Percentiles rank a stretch among this genome's conserved stretches.
Evolutionary conservation across 2,888 invertebrate genomes (phyloP).

Genomic region (Xanthorhoe spadicearia): DNA sequence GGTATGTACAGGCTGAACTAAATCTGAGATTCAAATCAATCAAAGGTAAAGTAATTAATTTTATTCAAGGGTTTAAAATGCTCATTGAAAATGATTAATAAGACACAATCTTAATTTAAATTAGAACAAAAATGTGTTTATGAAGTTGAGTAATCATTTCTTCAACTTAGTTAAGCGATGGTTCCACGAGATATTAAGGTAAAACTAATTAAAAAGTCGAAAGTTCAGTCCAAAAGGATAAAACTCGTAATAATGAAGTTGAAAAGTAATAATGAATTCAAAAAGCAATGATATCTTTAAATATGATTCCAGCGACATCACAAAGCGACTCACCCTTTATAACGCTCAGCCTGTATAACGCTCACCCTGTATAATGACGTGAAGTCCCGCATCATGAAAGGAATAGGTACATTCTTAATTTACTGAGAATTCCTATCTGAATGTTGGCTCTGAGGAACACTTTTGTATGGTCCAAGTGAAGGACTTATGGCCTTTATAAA

Average conservation of each 20-base stretch:
- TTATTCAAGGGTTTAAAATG: too few species aligned
- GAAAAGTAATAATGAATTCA: not conserved
- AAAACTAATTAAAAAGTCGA: not conserved
- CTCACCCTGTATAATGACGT: slow-evolving; percentile 21
- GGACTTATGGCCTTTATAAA: not conserved
- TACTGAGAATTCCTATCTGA: slow-evolving; percentile 40
- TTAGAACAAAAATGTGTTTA: too few species aligned
- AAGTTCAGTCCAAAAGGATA: not conserved
- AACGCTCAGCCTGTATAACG: slow-evolving; percentile 6
- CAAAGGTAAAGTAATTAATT: too few species aligned
- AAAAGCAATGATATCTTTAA: slow-evolving; percentile 3
- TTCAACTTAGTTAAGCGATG: not conserved
- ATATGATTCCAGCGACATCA: slow-evolving; percentile 10
- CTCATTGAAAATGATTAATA: too few species aligned
- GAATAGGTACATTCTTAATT: slow-evolving; percentile 43
- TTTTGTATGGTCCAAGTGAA: slow-evolving; percentile 20
- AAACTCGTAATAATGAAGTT: not conserved
- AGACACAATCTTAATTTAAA: too few species aligned
- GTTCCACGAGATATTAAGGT: not conserved
- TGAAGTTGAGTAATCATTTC: too few species aligned
- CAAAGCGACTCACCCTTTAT: slow-evolving; percentile 10
- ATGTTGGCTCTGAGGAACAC: slow-evolving; percentile 31
- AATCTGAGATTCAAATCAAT: too few species aligned
- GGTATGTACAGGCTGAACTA: not conserved
- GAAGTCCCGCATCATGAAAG: slow-evolving; percentile 34